A percentile compares a stretch with the other conserved stretches of the same genome.
Evolutionary conservation across 2,797 vertebrate genomes (phyloP).

Genomic region (Myotis vivesi): DNA sequence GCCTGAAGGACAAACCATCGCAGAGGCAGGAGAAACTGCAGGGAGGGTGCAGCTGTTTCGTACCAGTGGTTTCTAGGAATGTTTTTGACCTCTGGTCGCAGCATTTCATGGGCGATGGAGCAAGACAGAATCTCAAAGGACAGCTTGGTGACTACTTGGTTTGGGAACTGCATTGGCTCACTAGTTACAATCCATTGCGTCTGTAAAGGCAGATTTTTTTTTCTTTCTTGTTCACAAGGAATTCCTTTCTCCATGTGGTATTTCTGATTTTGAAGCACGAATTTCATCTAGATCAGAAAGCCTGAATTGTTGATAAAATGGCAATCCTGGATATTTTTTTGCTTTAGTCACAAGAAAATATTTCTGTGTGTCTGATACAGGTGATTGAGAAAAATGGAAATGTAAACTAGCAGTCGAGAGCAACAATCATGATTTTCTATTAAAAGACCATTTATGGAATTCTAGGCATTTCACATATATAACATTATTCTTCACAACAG

Average conservation of each 20-base stretch:
- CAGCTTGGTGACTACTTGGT: slow-evolving; percentile 82
- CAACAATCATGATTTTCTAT: slow-evolving; percentile 4
- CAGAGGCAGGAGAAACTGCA: slow-evolving; percentile 83
- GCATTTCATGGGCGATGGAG: slow-evolving; percentile 88
- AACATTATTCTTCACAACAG: background rate
- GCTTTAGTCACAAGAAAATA: slow-evolving; percentile 27
- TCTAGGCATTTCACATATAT: background rate
- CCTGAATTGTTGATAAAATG: slow-evolving; percentile 41
- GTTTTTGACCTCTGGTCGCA: slow-evolving; percentile 86
- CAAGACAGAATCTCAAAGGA: slow-evolving; percentile 87
- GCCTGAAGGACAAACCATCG: slow-evolving; percentile 81
- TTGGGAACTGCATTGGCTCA: slow-evolving; percentile 78
- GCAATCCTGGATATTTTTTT: background rate
- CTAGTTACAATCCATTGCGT: slow-evolving; percentile 85
- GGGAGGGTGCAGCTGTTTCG: slow-evolving; percentile 86
- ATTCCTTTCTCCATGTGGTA: background rate
- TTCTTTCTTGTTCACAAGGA: background rate
- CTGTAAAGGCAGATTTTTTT: slow-evolving; percentile 35
- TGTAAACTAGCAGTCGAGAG: background rate
- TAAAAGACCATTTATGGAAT: slow-evolving; percentile 24
- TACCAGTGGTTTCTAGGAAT: slow-evolving; percentile 91
- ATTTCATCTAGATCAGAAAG: slow-evolving; percentile 49
- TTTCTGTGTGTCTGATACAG: background rate
- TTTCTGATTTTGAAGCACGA: slow-evolving; percentile 56
- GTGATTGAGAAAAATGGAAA: slow-evolving; percentile 45